A percentile compares a stretch with the other conserved stretches of the same genome.
Evolutionary conservation across 2,797 vertebrate species (phyloP).

Genomic region (Pteronotus mesoamericanus): DNA sequence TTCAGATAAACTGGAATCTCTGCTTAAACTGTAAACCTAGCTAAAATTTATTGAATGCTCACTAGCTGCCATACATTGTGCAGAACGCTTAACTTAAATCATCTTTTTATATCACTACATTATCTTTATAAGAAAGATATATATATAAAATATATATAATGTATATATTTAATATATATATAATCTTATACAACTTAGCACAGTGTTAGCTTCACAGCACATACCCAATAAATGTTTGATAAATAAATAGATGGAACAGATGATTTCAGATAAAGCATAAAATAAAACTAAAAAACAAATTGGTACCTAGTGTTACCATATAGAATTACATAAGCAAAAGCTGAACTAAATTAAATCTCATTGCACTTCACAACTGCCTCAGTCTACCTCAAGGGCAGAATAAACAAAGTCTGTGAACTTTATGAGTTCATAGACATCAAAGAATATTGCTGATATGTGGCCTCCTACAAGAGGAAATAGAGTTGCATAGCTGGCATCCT

Average conservation of each 20-base stretch:
- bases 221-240: background rate
- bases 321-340: background rate
- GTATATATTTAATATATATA: background rate
- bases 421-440: background rate
- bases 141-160: background rate
- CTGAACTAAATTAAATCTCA: constrained; percentile 9
- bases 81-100: background rate
- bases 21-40: background rate
- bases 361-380: background rate
- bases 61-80: background rate
- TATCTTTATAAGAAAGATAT: background rate
- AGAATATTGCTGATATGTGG: background rate
- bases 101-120: background rate
- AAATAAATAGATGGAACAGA: background rate
- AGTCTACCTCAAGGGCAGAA: background rate
- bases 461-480: background rate
- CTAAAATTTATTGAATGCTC: background rate
- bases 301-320: background rate
- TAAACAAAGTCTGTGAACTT: constrained; percentile 2
- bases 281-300: background rate
- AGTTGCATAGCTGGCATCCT: background rate
- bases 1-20: background rate
- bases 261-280: background rate
- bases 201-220: background rate
- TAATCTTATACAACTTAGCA: background rate